Evolutionary conservation across 2,113 vertebrate species (phyloP).

Genomic region (Marcusenius ussheri): DNA sequence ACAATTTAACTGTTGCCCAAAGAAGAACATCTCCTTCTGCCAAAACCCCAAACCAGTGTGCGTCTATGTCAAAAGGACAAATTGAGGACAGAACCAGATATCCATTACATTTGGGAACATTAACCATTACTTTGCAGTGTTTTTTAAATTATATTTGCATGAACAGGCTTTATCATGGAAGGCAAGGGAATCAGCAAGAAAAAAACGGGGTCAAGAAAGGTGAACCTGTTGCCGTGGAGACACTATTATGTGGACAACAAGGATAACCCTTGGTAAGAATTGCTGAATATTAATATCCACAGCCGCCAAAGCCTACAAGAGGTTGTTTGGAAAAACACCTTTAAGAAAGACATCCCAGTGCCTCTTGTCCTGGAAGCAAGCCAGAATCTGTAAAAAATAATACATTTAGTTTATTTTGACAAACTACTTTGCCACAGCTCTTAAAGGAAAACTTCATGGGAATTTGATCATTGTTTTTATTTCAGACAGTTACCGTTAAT

Average conservation of each 20-base stretch:
- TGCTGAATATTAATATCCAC: not conserved
- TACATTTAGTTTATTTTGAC: not conserved
- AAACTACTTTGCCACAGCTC: not conserved
- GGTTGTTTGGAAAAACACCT: slow-evolving; percentile 7
- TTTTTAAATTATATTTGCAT: not conserved
- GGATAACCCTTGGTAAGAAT: slow-evolving; percentile 15
- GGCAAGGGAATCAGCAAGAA: not conserved
- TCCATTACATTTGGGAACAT: not conserved
- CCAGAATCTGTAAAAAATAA: not conserved
- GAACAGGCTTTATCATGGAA: not conserved
- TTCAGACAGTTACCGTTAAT: not conserved
- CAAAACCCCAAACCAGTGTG: not conserved
- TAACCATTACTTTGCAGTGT: not conserved
- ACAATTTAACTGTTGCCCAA: not conserved
- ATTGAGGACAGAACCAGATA: not conserved
- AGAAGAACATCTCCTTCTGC: slow-evolving; percentile 8
- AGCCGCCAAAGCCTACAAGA: not conserved
- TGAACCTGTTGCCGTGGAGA: not conserved
- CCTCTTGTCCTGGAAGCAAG: not conserved
- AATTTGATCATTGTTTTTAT: not conserved
- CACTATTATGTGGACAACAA: not conserved
- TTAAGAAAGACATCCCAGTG: not conserved
- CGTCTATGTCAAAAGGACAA: not conserved
- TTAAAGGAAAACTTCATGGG: not conserved
- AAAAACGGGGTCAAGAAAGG: not conserved